Evolutionary conservation across 30 jellyfish, hydroid and myxozoan genomes (phyloP).

Genomic region (Sanderia malayensis): DNA sequence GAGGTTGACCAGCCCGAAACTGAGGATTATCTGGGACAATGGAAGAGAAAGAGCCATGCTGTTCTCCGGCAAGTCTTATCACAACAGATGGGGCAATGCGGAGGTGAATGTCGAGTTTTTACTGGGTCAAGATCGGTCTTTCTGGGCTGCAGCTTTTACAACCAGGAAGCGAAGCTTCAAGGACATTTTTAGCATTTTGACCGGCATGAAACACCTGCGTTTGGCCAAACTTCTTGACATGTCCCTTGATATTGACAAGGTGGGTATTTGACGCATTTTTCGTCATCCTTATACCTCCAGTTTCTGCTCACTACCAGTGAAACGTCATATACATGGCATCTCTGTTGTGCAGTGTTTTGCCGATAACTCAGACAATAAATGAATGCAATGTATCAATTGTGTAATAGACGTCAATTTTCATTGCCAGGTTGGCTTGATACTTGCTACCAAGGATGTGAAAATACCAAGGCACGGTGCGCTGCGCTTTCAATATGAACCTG

Average conservation of each 20-base stretch:
- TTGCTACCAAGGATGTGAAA: conserved; percentile 39
- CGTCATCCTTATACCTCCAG: neutral
- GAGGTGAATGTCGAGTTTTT: conserved; percentile 48
- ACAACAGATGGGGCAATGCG: conserved; percentile 46
- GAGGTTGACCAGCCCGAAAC: conserved; percentile 48
- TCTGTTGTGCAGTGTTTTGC: too few relatives aligned
- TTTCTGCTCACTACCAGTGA: neutral
- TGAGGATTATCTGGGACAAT: conserved; percentile 46
- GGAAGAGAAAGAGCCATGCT: conserved; percentile 34
- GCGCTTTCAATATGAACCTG: conserved; percentile 40
- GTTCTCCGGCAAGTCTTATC: conserved; percentile 52
- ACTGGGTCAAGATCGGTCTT: conserved; percentile 43
- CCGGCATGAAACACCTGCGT: conserved; percentile 44
- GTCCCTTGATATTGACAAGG: conserved; percentile 53
- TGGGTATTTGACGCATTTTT: conserved; percentile 1
- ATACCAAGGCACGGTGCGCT: conserved; percentile 37
- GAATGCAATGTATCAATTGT: too few relatives aligned
- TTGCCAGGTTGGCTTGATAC: conserved; percentile 40
- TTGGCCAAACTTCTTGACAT: conserved; percentile 54
- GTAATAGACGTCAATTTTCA: too few relatives aligned
- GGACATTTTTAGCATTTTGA: conserved; percentile 35
- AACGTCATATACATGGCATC: too few relatives aligned
- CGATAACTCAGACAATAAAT: too few relatives aligned
- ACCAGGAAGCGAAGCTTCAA: conserved; percentile 46
- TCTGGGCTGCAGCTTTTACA: conserved; percentile 59